Percentiles rank a stretch among this genome's conserved stretches.
Conservation (phyloP, 2,797 vertebrate genomes). For the Catharus ustulatus region DNA sequence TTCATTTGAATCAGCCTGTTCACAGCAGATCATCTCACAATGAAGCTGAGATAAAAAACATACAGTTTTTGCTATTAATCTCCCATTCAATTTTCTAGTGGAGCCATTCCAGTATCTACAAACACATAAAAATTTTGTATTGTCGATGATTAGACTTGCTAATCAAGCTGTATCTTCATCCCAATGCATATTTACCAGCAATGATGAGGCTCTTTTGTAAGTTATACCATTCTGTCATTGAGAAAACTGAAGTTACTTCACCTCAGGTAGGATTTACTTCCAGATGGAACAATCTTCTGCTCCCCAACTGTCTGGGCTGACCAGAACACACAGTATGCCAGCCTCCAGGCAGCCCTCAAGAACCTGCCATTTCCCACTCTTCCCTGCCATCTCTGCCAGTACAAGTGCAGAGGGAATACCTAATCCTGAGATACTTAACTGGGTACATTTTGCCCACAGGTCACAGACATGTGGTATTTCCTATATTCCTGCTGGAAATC, state of each 20-base stretch:
- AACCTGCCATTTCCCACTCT: background rate
- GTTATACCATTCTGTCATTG: background rate
- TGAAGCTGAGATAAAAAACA: background rate
- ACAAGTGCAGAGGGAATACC: background rate
- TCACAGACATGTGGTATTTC: background rate
- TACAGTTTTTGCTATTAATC: background rate
- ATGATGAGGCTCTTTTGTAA: background rate
- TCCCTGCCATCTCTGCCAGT: background rate
- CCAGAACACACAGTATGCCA: background rate
- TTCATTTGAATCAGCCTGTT: background rate
- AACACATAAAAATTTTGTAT: background rate
- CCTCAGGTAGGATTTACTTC: background rate
- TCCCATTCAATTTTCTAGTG: background rate
- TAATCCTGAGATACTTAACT: background rate
- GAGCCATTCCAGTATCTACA: background rate
- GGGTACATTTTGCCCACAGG: background rate
- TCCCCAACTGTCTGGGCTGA: background rate
- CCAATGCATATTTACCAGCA: background rate
- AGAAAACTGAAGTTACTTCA: background rate
- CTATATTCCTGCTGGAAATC: background rate
- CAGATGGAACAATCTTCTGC: background rate
- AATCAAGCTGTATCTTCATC: background rate
- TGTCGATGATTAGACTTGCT: background rate
- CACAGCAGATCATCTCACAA: background rate
- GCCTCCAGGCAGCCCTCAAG: background rate